Evolutionary conservation across 2,888 invertebrate genomes (phyloP), one percentile per base, ranked within the genome.

Genomic region (Macrophya alboannulata): DNA sequence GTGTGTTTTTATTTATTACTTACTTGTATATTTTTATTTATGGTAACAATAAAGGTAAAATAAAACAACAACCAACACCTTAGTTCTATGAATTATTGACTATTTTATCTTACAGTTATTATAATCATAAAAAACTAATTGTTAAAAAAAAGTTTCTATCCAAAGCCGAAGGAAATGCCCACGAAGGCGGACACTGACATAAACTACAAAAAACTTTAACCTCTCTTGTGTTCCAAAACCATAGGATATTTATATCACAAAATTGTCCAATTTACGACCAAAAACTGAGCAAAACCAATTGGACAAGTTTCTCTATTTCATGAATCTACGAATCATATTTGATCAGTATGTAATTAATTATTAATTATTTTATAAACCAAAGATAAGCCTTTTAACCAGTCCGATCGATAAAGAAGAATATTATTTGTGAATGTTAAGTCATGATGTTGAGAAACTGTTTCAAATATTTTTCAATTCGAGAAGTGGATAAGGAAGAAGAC

Each of bases 11-110:
- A n/a, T 71, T 40, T 40, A n/a, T 8, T 71, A 71, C 71, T 71
- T 10, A 71, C 71, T 55, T n/a, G 40, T 31, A 8, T 71, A 71
- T 40, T 17, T 17, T 31, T 5, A 17, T 40, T n/a, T 37, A n/a
- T 1, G 37, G 37, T 31, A 31, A 71, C 40, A 40, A 71, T 40
- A 40, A 71, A 71, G 25, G 62, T 37, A 40, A 71, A 71, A 17
- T 6, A 71, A 71, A 71, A 71, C 40, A 71, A 71, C 40, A 68
- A 71, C 71, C 15, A 71, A 37, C 37, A 71, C 40, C 71, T 71
- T 17, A 40, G n/a, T 71, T 15, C 31, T 40, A 25, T 62, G 4
- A 40, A 71, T 71, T 71, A 71, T 71, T 25, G 62, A 25, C 3
- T 71, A 40, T 37, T 71, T 71, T 37, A 15, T 71, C 1, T 15